Evolutionary conservation across 2,888 invertebrate genomes (phyloP).

Genomic region (Calephelis perditalis): DNA sequence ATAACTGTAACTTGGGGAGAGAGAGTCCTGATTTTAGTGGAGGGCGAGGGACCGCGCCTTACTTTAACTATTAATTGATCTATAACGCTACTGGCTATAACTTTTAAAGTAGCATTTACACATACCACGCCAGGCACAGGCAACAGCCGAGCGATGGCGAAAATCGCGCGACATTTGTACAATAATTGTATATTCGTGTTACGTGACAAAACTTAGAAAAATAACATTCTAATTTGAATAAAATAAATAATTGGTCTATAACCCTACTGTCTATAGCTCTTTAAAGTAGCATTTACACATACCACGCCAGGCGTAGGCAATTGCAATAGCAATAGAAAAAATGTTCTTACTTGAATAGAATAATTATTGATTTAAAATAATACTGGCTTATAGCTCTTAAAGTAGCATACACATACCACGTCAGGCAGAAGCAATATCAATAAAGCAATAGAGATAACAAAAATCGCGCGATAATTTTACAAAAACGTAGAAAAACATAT

Average conservation of each 20-base stretch:
- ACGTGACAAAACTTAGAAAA: too few species aligned
- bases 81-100: slow-evolving; percentile 36
- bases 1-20: slow-evolving; percentile 72
- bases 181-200: too few species aligned
- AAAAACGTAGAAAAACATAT: too few species aligned
- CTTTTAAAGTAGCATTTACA: slow-evolving; percentile 16
- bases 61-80: slow-evolving; percentile 67
- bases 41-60: slow-evolving; percentile 52
- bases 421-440: not conserved
- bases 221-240: too few species aligned
- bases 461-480: too few species aligned
- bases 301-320: not conserved
- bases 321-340: too few species aligned
- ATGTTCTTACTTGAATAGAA: slow-evolving; percentile 36
- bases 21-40: slow-evolving; percentile 71
- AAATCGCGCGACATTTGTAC: too few species aligned
- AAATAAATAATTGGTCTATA: slow-evolving; percentile 69
- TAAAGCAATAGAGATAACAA: too few species aligned
- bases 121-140: not conserved
- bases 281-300: slow-evolving; percentile 10
- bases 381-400: slow-evolving; percentile 25
- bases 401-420: slow-evolving; percentile 7
- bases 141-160: too few species aligned
- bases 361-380: slow-evolving; percentile 66
- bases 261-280: slow-evolving; percentile 29